Evolutionary conservation across 1,140 invertebrate species (phyloP).

Genomic region (Drosophila lacteicornis): DNA sequence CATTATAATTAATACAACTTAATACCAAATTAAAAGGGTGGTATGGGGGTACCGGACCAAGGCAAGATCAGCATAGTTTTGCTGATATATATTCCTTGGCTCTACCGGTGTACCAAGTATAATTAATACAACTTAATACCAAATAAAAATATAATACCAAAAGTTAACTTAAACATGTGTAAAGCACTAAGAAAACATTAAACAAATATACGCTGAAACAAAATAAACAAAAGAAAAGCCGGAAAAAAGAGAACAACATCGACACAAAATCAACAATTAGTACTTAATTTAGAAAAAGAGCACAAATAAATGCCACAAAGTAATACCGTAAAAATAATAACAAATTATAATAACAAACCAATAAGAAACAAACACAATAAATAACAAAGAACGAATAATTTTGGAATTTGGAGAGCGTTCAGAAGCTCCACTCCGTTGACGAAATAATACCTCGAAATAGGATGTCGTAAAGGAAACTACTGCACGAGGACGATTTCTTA

Average conservation of each 20-base stretch:
- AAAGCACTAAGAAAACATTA: constrained; percentile 6
- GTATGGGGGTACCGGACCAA: too few relatives aligned
- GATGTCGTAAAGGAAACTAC: constrained; percentile 85
- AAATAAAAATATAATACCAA: background rate
- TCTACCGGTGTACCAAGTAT: too few relatives aligned
- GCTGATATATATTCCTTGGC: too few relatives aligned
- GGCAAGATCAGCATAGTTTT: too few relatives aligned
- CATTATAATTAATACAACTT: background rate
- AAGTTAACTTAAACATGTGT: background rate
- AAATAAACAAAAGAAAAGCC: background rate
- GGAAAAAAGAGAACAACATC: constrained; percentile 8
- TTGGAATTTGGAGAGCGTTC: constrained; percentile 42
- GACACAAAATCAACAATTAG: background rate
- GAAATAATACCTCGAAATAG: constrained; percentile 85
- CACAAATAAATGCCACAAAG: constrained; percentile 12
- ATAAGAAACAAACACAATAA: constrained; percentile 21
- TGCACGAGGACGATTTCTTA: constrained; percentile 85
- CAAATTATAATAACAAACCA: constrained; percentile 20
- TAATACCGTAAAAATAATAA: constrained; percentile 13
- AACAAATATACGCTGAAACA: constrained; percentile 3
- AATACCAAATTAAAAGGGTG: background rate
- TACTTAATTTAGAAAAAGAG: constrained; percentile 22
- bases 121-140: background rate
- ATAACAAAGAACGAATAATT: constrained; percentile 39
- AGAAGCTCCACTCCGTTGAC: constrained; percentile 63